phyloP scores from a whole-genome alignment of 2,888 invertebrate species.

The Rhopalosiphum nymphaeae region DNA sequence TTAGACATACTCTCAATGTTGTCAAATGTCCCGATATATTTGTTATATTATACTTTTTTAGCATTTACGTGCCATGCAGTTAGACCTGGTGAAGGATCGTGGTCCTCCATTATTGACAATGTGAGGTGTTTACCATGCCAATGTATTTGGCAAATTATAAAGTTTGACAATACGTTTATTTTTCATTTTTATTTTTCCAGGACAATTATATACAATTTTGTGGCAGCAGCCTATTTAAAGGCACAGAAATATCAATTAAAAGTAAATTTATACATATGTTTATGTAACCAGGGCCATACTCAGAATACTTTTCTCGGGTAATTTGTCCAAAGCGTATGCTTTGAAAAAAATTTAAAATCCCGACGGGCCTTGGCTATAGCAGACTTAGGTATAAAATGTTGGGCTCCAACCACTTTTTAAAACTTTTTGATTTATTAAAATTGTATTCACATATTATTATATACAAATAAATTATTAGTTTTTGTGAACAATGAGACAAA shows the following conservation, averaged over 20 bases:
- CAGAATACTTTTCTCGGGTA: too few species aligned
- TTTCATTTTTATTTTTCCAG: background rate
- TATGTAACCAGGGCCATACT: background rate
- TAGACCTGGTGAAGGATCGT: constrained; percentile 46
- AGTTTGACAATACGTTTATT: background rate
- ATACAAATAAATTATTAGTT: too few species aligned
- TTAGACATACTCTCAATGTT: constrained; percentile 52
- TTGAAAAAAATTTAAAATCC: background rate
- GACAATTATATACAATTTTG: constrained; percentile 70
- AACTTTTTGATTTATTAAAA: too few species aligned
- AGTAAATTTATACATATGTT: constrained; percentile 72
- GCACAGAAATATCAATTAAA: constrained; percentile 79
- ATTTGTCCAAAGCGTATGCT: too few species aligned
- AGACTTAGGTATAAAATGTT: too few species aligned
- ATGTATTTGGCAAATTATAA: background rate
- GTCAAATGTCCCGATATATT: constrained; percentile 53
- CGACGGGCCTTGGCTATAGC: too few species aligned
- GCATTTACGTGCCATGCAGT: constrained; percentile 44
- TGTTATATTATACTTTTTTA: constrained; percentile 45
- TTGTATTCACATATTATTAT: too few species aligned
- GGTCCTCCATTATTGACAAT: constrained; percentile 24
- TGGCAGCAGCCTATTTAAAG: constrained; percentile 78
- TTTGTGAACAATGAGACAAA: too few species aligned
- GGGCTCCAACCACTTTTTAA: too few species aligned
- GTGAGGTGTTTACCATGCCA: background rate